phyloP scores from a whole-genome alignment of 1,140 invertebrate genomes.

The Diplogasteroides magnus region DNA sequence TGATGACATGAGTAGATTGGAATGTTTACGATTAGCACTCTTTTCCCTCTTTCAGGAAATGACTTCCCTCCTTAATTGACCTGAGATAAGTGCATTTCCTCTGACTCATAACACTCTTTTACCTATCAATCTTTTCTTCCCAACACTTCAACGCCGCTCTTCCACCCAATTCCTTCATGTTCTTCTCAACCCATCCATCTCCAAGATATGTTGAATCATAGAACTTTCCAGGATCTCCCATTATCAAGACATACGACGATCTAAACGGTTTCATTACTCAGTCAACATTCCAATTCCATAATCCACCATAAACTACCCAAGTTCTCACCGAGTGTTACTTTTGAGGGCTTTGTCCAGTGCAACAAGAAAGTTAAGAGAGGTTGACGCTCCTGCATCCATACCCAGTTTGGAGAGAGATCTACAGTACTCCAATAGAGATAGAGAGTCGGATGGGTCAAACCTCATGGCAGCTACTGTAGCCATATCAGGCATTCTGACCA shows the following conservation, averaged over 20 bases:
- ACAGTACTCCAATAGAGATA: too few relatives aligned
- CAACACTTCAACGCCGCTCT: conserved; percentile 17
- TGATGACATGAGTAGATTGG: too few relatives aligned
- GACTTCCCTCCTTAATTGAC: conserved; percentile 17
- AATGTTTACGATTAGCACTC: too few relatives aligned
- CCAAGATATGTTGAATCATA: conserved; percentile 43
- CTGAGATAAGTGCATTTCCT: neutral
- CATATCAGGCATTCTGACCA: conserved; percentile 45
- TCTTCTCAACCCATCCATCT: conserved; percentile 34
- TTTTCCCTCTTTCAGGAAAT: conserved; percentile 26
- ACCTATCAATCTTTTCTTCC: conserved; percentile 3
- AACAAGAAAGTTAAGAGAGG: conserved; percentile 44
- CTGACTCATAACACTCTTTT: neutral
- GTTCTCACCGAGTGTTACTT: conserved; percentile 16
- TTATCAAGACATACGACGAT: conserved; percentile 32
- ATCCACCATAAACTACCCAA: conserved; percentile 1
- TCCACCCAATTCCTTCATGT: conserved; percentile 33
- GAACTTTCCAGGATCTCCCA: conserved; percentile 35
- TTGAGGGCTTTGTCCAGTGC: conserved; percentile 32
- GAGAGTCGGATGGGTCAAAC: too few relatives aligned
- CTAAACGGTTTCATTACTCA: too few relatives aligned
- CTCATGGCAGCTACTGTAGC: conserved; percentile 44
- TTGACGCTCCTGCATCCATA: conserved; percentile 39
- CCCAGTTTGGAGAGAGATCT: conserved; percentile 29
- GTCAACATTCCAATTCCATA: conserved; percentile 1